These are phyloP conservation scores for Trichomalopsis sarcophagae DNA, from an alignment of 1,140 invertebrate genomes.

Conservation along the genomic window DNA sequence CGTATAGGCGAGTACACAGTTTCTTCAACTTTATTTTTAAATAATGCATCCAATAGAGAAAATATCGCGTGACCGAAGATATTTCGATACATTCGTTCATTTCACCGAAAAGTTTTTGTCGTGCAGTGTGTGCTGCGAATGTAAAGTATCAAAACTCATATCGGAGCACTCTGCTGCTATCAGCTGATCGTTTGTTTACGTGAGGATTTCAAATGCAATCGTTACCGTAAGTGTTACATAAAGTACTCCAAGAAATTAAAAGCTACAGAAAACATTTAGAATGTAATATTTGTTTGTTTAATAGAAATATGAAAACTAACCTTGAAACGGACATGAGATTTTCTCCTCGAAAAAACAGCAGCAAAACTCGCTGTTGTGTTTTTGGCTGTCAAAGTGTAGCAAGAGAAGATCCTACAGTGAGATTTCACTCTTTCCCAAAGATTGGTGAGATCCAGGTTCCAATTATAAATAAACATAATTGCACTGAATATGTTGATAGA, in stretches of 20 bases:
- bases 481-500: neutral
- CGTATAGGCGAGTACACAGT: too few species aligned
- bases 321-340: neutral
- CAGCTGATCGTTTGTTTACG: too few species aligned
- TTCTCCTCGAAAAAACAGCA: constrained; percentile 9
- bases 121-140: too few species aligned
- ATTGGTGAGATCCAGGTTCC: neutral
- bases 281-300: neutral
- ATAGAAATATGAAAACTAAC: neutral
- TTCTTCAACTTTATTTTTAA: too few species aligned
- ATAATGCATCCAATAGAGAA: too few species aligned
- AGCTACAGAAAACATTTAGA: neutral
- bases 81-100: too few species aligned
- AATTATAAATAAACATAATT: constrained; percentile 12
- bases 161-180: too few species aligned
- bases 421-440: neutral
- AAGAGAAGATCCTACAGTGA: neutral
- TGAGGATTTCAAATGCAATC: too few species aligned
- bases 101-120: too few species aligned
- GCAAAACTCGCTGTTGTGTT: constrained; percentile 1
- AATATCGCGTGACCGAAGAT: too few species aligned
- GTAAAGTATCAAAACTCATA: too few species aligned
- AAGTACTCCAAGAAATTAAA: neutral
- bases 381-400: neutral
- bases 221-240: neutral